A percentile compares a stretch with the other conserved stretches of the same genome.
These are phyloP conservation scores for Pelusios castaneus DNA, from an alignment of 2,113 vertebrate genomes.

Conservation along the genomic window DNA sequence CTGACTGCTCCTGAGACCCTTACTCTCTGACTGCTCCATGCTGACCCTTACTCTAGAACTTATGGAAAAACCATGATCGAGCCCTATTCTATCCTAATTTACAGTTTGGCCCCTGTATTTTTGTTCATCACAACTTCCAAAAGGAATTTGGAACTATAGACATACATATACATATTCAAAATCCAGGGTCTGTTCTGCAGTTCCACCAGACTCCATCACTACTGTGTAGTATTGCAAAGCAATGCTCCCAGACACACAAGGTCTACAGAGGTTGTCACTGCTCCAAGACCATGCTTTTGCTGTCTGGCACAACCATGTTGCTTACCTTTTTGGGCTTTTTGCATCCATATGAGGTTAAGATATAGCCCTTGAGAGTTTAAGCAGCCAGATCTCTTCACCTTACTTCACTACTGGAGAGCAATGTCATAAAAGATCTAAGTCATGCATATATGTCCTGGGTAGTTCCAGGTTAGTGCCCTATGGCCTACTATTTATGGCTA, in stretches of 20 bases:
- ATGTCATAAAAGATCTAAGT: not conserved
- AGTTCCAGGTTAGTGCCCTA: not conserved
- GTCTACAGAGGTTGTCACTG: not conserved
- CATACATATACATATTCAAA: not conserved
- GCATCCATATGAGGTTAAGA: not conserved
- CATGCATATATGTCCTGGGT: not conserved
- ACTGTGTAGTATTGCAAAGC: not conserved
- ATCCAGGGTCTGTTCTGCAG: not conserved
- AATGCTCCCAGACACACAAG: not conserved
- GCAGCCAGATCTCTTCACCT: not conserved
- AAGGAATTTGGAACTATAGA: conserved; percentile 10
- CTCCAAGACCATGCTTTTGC: not conserved
- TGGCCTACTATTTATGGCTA: not conserved
- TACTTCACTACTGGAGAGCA: not conserved
- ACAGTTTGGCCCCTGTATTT: conserved; percentile 33
- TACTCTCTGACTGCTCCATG: conserved; percentile 31
- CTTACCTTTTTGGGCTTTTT: not conserved
- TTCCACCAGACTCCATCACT: not conserved
- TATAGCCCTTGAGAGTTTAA: not conserved
- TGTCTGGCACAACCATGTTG: not conserved
- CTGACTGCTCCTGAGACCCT: conserved; percentile 40
- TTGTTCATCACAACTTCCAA: conserved; percentile 8
- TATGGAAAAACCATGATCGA: conserved; percentile 15
- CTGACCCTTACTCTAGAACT: conserved; percentile 6
- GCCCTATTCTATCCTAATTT: conserved; percentile 34